phyloP scores from a whole-genome alignment of 2,888 invertebrate genomes.

The Bellardia bayeri region DNA sequence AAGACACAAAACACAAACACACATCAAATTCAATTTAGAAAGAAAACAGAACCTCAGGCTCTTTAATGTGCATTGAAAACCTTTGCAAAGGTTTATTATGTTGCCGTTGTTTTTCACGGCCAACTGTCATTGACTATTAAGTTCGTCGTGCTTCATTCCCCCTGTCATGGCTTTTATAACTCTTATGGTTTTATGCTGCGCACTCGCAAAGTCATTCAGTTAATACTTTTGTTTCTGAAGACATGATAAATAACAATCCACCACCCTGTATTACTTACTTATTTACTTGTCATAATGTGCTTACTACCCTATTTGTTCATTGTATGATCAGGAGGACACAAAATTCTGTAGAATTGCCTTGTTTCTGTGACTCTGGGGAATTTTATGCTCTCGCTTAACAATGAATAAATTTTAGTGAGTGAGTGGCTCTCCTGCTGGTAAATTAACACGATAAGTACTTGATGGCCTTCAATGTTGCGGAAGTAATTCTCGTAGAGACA shows the following conservation, averaged over 20 bases:
- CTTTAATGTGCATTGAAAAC: constrained; percentile 39
- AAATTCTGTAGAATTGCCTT: constrained; percentile 20
- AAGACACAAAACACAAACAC: constrained; percentile 32
- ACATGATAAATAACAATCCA: constrained; percentile 48
- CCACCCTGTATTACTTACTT: constrained; percentile 15
- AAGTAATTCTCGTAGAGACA: constrained; percentile 78
- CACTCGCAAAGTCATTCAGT: constrained; percentile 67
- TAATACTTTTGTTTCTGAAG: constrained; percentile 33
- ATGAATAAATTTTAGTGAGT: constrained; percentile 15
- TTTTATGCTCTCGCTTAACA: constrained; percentile 60
- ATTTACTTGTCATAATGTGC: constrained; percentile 13
- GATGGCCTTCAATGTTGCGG: constrained; percentile 82
- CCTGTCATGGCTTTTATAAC: neutral
- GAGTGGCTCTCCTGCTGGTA: constrained; percentile 76
- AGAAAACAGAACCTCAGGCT: constrained; percentile 59
- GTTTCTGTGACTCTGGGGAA: constrained; percentile 65
- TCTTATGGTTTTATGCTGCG: constrained; percentile 44
- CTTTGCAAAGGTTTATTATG: constrained; percentile 49
- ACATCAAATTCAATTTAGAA: constrained; percentile 59
- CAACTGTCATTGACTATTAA: constrained; percentile 69
- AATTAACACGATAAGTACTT: constrained; percentile 83
- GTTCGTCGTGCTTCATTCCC: constrained; percentile 39
- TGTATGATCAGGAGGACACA: constrained; percentile 44
- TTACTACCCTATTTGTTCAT: constrained; percentile 63
- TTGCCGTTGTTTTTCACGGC: constrained; percentile 67